A percentile compares a stretch with the other conserved stretches of the same genome.
phyloP scores from a whole-genome alignment of 2,888 invertebrate species.

The Agonopterix heracliana region DNA sequence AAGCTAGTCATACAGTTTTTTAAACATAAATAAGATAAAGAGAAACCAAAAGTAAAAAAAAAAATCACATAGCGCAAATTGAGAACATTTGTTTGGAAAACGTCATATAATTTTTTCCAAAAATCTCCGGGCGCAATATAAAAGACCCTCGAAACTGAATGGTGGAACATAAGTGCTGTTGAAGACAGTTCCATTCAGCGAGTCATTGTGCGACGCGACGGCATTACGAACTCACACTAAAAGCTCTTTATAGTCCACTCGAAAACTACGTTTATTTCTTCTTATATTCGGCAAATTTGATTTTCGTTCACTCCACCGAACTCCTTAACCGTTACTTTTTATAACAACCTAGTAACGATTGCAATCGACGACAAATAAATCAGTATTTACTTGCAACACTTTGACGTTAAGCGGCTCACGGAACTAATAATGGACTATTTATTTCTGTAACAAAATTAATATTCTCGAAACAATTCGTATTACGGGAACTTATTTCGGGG shows the following conservation, averaged over 20 bases:
- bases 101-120: constrained; percentile 2
- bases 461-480: constrained; percentile 9
- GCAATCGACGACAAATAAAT: neutral
- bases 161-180: constrained; percentile 28
- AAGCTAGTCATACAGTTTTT: too few species aligned
- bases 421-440: neutral
- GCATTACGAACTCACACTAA: constrained; percentile 29
- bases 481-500: constrained; percentile 4
- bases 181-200: constrained; percentile 25
- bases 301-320: constrained; percentile 12
- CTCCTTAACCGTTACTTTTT: neutral
- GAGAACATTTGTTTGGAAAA: too few species aligned
- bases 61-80: too few species aligned
- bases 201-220: constrained; percentile 25
- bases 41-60: too few species aligned
- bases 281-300: constrained; percentile 20
- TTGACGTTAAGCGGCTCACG: neutral
- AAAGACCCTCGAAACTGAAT: constrained; percentile 18
- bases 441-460: constrained; percentile 6
- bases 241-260: constrained; percentile 26
- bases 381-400: neutral
- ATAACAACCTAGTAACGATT: neutral
- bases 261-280: constrained; percentile 23
- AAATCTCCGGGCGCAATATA: constrained; percentile 2
- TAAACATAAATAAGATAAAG: too few species aligned